phyloP scores from a whole-genome alignment of 2,113 vertebrate species.

The Hippocampus mohnikei region DNA sequence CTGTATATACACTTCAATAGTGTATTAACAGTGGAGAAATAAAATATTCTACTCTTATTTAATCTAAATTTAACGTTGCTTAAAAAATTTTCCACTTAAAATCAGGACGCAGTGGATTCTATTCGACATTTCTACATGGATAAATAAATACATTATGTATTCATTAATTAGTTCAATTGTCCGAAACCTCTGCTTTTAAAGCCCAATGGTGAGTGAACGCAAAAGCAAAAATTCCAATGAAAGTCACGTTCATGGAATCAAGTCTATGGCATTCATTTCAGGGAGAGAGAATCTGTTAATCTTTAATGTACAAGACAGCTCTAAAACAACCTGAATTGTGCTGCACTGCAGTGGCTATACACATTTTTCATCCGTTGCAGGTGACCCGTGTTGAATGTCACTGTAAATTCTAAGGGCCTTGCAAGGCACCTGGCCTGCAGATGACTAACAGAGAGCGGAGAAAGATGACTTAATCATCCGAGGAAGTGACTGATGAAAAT shows the following conservation, averaged over 20 bases:
- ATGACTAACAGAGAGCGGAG: slow-evolving; percentile 52
- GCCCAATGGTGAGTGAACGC: too few relatives aligned
- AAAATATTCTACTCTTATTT: not conserved
- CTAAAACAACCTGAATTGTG: not conserved
- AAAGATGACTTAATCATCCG: slow-evolving; percentile 58
- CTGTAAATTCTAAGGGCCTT: slow-evolving; percentile 40
- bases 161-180: too few relatives aligned
- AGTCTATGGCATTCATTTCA: not conserved
- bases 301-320: not conserved
- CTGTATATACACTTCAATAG: not conserved
- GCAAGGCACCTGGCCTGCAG: slow-evolving; percentile 57
- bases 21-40: not conserved
- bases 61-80: not conserved
- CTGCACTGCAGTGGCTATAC: slow-evolving; percentile 20
- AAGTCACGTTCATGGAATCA: not conserved
- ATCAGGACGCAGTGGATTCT: too few relatives aligned
- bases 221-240: not conserved
- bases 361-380: slow-evolving; percentile 34
- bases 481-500: slow-evolving; percentile 65
- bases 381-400: slow-evolving; percentile 51
- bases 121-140: not conserved
- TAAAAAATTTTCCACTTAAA: too few relatives aligned
- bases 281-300: not conserved
- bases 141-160: too few relatives aligned
- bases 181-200: not conserved